Evolutionary conservation across 2,888 invertebrate species (phyloP), one percentile per base, ranked within the genome.

Genomic region (Heliconius erato): DNA sequence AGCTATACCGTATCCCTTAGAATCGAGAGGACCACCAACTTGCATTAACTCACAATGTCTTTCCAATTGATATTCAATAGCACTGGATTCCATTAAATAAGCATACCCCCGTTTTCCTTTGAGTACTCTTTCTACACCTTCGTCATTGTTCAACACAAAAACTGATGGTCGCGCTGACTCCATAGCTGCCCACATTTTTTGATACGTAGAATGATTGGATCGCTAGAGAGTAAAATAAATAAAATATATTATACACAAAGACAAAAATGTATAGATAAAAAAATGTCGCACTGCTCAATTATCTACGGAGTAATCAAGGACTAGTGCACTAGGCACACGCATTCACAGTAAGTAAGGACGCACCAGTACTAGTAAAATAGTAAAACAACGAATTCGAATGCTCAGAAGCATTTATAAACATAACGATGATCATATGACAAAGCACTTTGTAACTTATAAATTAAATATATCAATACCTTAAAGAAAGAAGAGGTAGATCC

Each of bases 71-170:
- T 99, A 99, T 92, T 99, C 99, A 85, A 99, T 98, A 1, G 98
- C 98, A 0, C 99, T 98, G 11, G 99, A 99, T 95, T 99, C 99
- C 98, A 99, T 99, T 74, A 99, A 96, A 92, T 98, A 99, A 5
- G 99, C 99, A 92, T 99, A 99, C 80, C 96, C 96, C 79, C 98
- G 97, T 91, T 98, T 98, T 69, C 97, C 97, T 92, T 97, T 97
- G 79, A 97, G 89, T 0, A 99, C 99, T 83, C 98, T 96, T 23
- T 98, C 98, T 1, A 99, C 97, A 0, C 99, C 99, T 89, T 98
- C 98, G 72, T 97, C 97, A 90, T 99, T 99, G 89, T 96, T 97
- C 83, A 96, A 97, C 16, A 98, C 97, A 92, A 99, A 99, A 0
- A 99, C 98, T 0, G 97, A 97, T 0, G 99, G 98, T 59, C 97